These are phyloP conservation scores for Lasioglossum oenotherae DNA, from an alignment of 2,888 invertebrate genomes.

Conservation along the genomic window DNA sequence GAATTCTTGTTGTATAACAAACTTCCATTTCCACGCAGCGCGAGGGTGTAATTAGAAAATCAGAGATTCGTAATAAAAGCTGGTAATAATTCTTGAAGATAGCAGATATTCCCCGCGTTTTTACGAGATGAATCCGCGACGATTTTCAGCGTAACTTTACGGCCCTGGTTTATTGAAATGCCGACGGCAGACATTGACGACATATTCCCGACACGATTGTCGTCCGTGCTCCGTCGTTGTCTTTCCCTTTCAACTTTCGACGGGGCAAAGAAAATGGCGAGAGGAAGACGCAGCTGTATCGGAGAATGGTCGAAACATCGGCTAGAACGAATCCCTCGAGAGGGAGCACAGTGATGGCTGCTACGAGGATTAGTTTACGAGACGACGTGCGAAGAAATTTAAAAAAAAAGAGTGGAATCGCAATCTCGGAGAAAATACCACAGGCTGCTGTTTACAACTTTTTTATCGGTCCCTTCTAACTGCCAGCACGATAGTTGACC, in stretches of 20 bases:
- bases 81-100: not conserved
- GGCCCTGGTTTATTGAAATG: not conserved
- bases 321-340: slow-evolving; percentile 20
- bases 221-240: not conserved
- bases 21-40: slow-evolving; percentile 23
- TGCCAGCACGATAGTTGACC: not conserved
- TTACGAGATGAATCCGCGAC: not conserved
- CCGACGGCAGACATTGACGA: not conserved
- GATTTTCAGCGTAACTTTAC: not conserved
- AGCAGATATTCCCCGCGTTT: not conserved
- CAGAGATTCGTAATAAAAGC: not conserved
- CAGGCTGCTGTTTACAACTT: not conserved
- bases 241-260: not conserved
- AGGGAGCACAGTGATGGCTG: slow-evolving; percentile 22
- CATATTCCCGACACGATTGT: not conserved
- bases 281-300: not conserved
- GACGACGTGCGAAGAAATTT: not conserved
- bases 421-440: not conserved
- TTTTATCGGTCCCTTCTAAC: not conserved
- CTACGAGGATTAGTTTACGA: not conserved
- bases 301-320: slow-evolving; percentile 21
- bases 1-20: too few relatives aligned
- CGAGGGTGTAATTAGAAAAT: not conserved
- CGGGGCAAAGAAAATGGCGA: not conserved
- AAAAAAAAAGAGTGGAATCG: not conserved